These are phyloP conservation scores for Rhyacichthys aspro DNA, from an alignment of 2,797 vertebrate genomes.

Conservation along the genomic window DNA sequence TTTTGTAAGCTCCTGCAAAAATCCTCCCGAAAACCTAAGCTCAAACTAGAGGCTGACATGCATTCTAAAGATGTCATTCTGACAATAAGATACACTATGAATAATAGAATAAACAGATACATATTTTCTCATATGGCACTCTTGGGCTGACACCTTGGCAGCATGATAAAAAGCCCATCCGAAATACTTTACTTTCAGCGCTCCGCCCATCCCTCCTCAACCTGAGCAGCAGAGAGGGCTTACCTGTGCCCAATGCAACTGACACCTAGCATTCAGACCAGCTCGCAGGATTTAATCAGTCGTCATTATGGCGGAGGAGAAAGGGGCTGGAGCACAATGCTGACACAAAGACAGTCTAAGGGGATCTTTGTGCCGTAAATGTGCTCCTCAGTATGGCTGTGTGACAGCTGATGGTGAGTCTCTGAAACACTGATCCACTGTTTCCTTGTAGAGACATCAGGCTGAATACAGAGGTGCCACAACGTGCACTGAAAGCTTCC, in stretches of 20 bases:
- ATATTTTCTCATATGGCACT: slow-evolving; percentile 52
- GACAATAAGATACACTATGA: slow-evolving; percentile 78
- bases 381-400: slow-evolving; percentile 62
- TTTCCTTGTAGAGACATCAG: slow-evolving; percentile 78
- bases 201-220: slow-evolving; percentile 38
- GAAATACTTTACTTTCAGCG: slow-evolving; percentile 57
- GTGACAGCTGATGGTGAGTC: slow-evolving; percentile 75
- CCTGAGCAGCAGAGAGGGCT: slow-evolving; percentile 33
- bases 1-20: slow-evolving; percentile 74
- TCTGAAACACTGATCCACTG: slow-evolving; percentile 75
- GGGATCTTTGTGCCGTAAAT: slow-evolving; percentile 76
- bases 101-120: slow-evolving; percentile 85
- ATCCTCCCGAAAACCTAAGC: slow-evolving; percentile 40
- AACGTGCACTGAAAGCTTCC: slow-evolving; percentile 64
- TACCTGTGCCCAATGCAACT: slow-evolving; percentile 70
- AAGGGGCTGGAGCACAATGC: slow-evolving; percentile 70
- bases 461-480: slow-evolving; percentile 67
- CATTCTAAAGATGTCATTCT: slow-evolving; percentile 74
- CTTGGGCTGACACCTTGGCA: slow-evolving; percentile 59
- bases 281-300: slow-evolving; percentile 77
- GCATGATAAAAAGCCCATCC: slow-evolving; percentile 59
- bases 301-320: slow-evolving; percentile 70
- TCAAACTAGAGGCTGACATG: slow-evolving; percentile 68
- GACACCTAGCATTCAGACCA: slow-evolving; percentile 74
- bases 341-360: slow-evolving; percentile 75